Conservation (phyloP, 2,888 invertebrate genomes). For the Cheiracanthium punctorium region DNA sequence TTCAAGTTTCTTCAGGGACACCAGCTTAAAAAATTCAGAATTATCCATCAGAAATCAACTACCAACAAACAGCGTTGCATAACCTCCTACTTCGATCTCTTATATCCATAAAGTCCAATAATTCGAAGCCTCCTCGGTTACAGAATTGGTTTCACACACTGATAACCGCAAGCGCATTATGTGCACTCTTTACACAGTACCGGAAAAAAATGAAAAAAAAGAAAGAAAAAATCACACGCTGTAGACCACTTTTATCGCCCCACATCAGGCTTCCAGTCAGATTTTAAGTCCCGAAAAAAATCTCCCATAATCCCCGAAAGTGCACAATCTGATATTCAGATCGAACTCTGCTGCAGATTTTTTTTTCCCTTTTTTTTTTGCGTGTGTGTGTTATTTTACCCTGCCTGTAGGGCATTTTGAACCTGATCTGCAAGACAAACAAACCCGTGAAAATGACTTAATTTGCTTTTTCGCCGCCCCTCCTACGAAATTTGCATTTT, state of each 20-base stretch:
- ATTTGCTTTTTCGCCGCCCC: slow-evolving; percentile 62
- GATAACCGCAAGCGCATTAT: slow-evolving; percentile 48
- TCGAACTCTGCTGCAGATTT: slow-evolving; percentile 30
- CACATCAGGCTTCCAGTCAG: slow-evolving; percentile 56
- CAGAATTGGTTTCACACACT: slow-evolving; percentile 26
- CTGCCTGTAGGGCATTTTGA: slow-evolving; percentile 14
- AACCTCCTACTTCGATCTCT: no score
- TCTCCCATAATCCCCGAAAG: slow-evolving; percentile 56
- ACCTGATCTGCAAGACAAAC: slow-evolving; percentile 67
- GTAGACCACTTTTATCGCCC: slow-evolving; percentile 60
- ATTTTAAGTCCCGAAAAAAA: slow-evolving; percentile 52
- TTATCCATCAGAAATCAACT: no score
- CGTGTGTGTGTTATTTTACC: slow-evolving; percentile 32
- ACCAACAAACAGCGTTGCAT: no score
- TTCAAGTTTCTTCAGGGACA: no score
- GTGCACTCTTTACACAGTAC: slow-evolving; percentile 10
- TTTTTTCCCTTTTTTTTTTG: no score
- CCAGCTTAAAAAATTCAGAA: no score
- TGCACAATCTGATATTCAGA: slow-evolving; percentile 68
- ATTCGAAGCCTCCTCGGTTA: slow-evolving; percentile 16
- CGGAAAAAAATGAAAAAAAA: background rate
- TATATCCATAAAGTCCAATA: background rate
- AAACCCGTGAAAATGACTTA: slow-evolving; percentile 68
- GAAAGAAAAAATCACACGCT: slow-evolving; percentile 37
- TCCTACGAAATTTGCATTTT: slow-evolving; percentile 63